These are phyloP conservation scores for Lynx canadensis DNA, from an alignment of 2,113 vertebrate species.

Conservation along the genomic window DNA sequence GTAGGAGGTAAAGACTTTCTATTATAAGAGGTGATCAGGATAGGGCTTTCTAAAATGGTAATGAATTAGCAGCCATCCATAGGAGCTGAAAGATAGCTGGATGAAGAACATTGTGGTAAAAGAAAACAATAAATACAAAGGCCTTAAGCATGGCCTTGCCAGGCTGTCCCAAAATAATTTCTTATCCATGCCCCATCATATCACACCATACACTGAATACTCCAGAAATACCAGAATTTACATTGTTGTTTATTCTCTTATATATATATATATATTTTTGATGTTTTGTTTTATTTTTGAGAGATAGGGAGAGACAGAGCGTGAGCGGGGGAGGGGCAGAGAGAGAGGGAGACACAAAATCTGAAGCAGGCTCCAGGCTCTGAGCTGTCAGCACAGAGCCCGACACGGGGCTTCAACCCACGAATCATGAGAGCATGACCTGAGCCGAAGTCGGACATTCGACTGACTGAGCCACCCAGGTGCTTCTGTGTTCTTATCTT, in stretches of 20 bases:
- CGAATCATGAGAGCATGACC: too few relatives aligned
- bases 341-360: too few relatives aligned
- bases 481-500: not conserved
- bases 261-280: not conserved
- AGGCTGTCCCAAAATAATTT: not conserved
- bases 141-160: not conserved
- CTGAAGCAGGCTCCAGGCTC: too few relatives aligned
- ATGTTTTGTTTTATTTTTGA: too few relatives aligned
- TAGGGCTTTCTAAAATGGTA: not conserved
- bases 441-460: accelerated
- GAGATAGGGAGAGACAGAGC: too few relatives aligned
- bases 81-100: not conserved
- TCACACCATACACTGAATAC: not conserved
- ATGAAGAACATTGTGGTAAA: not conserved
- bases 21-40: not conserved
- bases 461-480: too few relatives aligned
- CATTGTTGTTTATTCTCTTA: not conserved
- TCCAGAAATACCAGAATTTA: not conserved
- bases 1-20: not conserved
- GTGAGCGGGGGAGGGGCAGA: too few relatives aligned
- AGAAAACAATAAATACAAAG: not conserved
- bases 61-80: not conserved
- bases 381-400: too few relatives aligned
- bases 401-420: too few relatives aligned
- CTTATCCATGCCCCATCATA: not conserved